Base-by-base conservation (phyloP, 2,113 vertebrate species). In the Poeciliopsis retropinna region DNA sequence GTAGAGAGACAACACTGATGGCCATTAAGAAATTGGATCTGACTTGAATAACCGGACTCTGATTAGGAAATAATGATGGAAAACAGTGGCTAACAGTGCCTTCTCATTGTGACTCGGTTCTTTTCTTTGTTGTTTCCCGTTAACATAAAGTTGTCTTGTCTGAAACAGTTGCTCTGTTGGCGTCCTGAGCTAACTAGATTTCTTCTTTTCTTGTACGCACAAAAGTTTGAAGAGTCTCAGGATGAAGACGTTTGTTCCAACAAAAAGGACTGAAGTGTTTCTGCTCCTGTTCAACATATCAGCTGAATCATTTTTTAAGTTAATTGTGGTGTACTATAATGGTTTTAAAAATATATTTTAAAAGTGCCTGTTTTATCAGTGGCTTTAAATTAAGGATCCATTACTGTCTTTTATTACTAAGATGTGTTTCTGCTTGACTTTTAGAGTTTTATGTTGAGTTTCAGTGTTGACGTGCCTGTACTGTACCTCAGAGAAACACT, bases 171-270 rank as follows among this genome's bases (percentile, higher is more conserved):
- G 51, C 22, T 9, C 8, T 57, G 22, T 61, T 29, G 25, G 37
- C 63, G 22, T 10, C 57, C 67, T 75, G 62, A 78, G n/a, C 64
- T 67, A 47, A 39, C 19, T 25, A 12, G 28, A 66, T 68, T 12
- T 85, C 2, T 19, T 67, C 17, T 57, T 76, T 19, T 73, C 66
- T 47, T 15, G 72, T 85, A 81, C n/a, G 79, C 83, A 91, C 88
- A 90, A 68, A 70, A 37, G 70, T 65, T 19, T 13, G 3, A 37
- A 28, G 65, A 32, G 37, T 47, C 39, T 69, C 28, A 8, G 15
- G 25, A 41, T 61, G 63, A 57, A 57, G 54, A 60, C n/a, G 17
- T 73, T 0, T 71, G 29, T 12, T 64, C 65, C 54, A 61, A 44
- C 8, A 54, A 61, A 27, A 25, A 61, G 0, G 15, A n/a, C 69